These are phyloP conservation scores for Mythimna loreyi DNA, from an alignment of 2,888 invertebrate genomes.

Conservation along the genomic window DNA sequence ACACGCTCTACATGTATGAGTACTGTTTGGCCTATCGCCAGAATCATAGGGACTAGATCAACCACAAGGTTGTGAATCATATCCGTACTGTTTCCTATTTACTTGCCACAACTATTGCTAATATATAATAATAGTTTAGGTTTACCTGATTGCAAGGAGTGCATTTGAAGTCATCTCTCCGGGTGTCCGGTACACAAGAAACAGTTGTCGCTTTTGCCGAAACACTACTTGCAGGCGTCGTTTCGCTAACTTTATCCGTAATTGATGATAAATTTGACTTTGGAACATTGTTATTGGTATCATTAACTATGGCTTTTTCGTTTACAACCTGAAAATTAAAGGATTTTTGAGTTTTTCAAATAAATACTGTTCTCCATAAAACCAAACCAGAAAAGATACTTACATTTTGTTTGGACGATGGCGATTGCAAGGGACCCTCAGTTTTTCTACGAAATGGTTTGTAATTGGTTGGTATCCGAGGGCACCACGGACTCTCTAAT, in stretches of 20 bases:
- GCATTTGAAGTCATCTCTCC: constrained; percentile 72
- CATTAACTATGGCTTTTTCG: constrained; percentile 61
- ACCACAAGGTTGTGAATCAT: constrained; percentile 10
- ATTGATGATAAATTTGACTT: constrained; percentile 20
- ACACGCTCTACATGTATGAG: not conserved
- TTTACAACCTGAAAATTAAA: constrained; percentile 65
- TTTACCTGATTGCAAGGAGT: constrained; percentile 76
- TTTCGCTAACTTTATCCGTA: constrained; percentile 23
- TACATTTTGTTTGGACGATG: constrained; percentile 61
- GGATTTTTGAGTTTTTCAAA: constrained; percentile 12
- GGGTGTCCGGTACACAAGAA: constrained; percentile 11
- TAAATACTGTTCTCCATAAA: not conserved
- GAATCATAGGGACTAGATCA: constrained; percentile 7
- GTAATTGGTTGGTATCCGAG: constrained; percentile 80
- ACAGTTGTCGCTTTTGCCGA: constrained; percentile 30
- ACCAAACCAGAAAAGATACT: constrained; percentile 19
- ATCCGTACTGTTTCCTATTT: not conserved
- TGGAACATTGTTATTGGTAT: constrained; percentile 77
- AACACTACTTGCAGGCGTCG: constrained; percentile 31
- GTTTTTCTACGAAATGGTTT: constrained; percentile 79
- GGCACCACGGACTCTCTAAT: constrained; percentile 91
- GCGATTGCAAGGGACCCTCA: constrained; percentile 15
- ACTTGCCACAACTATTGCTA: not conserved
- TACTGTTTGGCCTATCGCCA: constrained; percentile 21
- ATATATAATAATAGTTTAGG: not conserved